Evolutionary conservation across 2,797 vertebrate species (phyloP).

Genomic region (Aplochiton taeniatus): DNA sequence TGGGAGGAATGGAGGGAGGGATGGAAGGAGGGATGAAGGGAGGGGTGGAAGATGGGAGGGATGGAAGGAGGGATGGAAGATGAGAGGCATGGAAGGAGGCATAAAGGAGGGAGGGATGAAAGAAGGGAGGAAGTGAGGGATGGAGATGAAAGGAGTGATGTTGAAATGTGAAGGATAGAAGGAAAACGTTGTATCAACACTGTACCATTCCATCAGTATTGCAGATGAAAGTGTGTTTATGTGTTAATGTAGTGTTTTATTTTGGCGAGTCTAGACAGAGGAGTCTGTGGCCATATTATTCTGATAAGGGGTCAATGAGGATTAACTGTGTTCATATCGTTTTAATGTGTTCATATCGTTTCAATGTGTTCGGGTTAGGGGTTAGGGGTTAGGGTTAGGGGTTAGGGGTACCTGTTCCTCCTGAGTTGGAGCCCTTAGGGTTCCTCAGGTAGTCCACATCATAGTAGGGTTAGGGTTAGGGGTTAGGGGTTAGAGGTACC

Average conservation of each 20-base stretch:
- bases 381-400: neutral
- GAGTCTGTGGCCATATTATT: no score
- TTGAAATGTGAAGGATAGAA: neutral
- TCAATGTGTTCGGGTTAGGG: no score
- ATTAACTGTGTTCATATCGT: no score
- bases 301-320: no score
- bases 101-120: neutral
- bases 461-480: no score
- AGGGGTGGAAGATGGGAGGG: neutral
- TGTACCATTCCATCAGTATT: no score
- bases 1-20: constrained; percentile 27
- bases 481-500: no score
- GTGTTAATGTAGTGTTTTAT: no score
- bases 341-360: no score
- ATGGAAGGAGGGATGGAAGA: neutral
- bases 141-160: neutral
- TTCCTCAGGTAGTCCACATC: constrained; percentile 75
- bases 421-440: constrained; percentile 73
- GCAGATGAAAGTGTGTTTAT: no score
- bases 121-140: neutral
- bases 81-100: neutral
- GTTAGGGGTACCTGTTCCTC: constrained; percentile 73
- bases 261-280: no score
- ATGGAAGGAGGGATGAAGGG: neutral
- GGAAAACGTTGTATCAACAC: neutral